Evolutionary conservation across 1,140 invertebrate genomes (phyloP).

Genomic region (Papilio helenus): DNA sequence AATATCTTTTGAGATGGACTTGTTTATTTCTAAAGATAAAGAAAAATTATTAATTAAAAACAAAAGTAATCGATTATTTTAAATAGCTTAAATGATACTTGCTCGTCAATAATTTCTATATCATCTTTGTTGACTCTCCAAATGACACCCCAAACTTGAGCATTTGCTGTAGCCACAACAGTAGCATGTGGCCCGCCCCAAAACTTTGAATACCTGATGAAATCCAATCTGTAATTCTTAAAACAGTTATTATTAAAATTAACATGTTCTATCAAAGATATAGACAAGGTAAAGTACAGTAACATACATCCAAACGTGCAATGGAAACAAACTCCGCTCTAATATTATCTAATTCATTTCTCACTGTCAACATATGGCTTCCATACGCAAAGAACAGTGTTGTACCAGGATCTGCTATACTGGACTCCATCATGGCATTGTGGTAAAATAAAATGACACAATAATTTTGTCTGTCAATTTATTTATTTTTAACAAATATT

Average conservation of each 20-base stretch:
- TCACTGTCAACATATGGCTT: slow-evolving; percentile 59
- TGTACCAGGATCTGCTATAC: slow-evolving; percentile 50
- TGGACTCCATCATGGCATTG: slow-evolving; percentile 47
- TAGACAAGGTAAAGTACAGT: not conserved
- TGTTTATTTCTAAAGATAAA: slow-evolving; percentile 62
- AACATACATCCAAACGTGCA: slow-evolving; percentile 67
- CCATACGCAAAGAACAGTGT: slow-evolving; percentile 72
- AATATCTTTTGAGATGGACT: slow-evolving; percentile 64
- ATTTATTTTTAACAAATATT: not conserved
- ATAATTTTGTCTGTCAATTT: slow-evolving; percentile 1
- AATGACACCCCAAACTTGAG: slow-evolving; percentile 73
- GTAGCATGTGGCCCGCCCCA: slow-evolving; percentile 74
- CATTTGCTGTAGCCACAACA: slow-evolving; percentile 73
- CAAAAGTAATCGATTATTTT: slow-evolving; percentile 24
- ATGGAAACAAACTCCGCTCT: slow-evolving; percentile 67
- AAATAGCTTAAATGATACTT: slow-evolving; percentile 44
- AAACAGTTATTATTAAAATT: not conserved
- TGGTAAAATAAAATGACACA: not conserved
- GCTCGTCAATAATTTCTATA: slow-evolving; percentile 60
- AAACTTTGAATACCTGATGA: slow-evolving; percentile 67
- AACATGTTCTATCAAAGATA: not conserved
- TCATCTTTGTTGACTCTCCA: slow-evolving; percentile 60
- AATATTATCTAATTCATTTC: slow-evolving; percentile 60
- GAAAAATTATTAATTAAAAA: not conserved
- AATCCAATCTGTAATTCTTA: slow-evolving; percentile 70